phyloP scores from a whole-genome alignment of 23 tunicate species.

The Trididemnum nubilum region DNA sequence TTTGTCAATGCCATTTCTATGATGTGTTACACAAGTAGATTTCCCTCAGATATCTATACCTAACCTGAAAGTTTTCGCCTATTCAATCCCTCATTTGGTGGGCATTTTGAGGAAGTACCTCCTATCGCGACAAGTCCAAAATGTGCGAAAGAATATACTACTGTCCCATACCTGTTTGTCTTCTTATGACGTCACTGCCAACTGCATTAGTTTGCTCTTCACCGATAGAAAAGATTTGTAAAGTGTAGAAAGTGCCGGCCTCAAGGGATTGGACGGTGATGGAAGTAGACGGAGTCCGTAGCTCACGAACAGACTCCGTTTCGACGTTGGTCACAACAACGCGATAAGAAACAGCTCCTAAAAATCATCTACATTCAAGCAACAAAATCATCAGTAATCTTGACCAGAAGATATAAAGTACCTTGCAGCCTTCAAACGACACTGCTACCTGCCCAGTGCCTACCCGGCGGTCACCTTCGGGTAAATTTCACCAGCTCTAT shows the following conservation, averaged over 20 bases:
- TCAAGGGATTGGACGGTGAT: neutral
- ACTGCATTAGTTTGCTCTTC: constrained; percentile 19
- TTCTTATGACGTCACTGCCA: constrained; percentile 38
- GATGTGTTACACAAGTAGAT: neutral
- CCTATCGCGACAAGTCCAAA: too few relatives aligned
- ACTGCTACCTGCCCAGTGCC: too few relatives aligned
- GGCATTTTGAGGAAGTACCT: too few relatives aligned
- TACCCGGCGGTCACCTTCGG: too few relatives aligned
- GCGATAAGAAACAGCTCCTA: constrained; percentile 22
- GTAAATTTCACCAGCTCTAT: too few relatives aligned
- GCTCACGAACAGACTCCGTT: neutral
- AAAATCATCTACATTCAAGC: neutral
- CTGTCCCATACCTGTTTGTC: constrained; percentile 76
- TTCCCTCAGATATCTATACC: too few relatives aligned
- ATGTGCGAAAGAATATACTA: too few relatives aligned
- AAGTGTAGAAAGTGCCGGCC: constrained; percentile 58
- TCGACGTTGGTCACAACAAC: neutral
- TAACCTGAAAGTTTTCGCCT: too few relatives aligned
- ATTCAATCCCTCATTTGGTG: too few relatives aligned
- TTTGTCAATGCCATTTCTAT: too few relatives aligned
- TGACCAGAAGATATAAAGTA: too few relatives aligned
- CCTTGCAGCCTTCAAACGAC: too few relatives aligned
- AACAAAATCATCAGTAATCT: neutral
- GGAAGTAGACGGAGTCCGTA: neutral
- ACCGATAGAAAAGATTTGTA: constrained; percentile 45